These are phyloP conservation scores for Philhelius pedissequus DNA, from an alignment of 2,888 invertebrate genomes.

Conservation along the genomic window DNA sequence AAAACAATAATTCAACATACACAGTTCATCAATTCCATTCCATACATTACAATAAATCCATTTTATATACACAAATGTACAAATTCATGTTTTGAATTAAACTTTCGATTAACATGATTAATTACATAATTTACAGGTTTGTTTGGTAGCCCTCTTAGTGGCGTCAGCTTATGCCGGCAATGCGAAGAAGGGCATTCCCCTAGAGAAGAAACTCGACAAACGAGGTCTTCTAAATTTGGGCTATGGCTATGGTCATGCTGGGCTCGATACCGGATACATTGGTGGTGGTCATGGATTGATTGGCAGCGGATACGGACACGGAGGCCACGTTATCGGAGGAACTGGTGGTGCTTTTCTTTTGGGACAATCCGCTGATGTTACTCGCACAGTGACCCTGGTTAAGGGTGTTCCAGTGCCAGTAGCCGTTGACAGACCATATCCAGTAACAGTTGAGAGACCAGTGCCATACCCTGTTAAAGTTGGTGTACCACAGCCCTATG, in stretches of 20 bases:
- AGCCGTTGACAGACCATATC: slow-evolving; percentile 86
- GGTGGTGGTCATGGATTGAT: slow-evolving; percentile 81
- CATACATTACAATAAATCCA: neutral
- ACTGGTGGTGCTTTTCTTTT: slow-evolving; percentile 73
- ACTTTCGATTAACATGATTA: slow-evolving; percentile 46
- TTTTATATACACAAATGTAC: no score
- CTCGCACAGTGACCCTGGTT: slow-evolving; percentile 86
- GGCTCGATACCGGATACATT: slow-evolving; percentile 86
- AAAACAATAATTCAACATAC: neutral
- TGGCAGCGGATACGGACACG: slow-evolving; percentile 75
- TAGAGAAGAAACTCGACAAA: slow-evolving; percentile 90
- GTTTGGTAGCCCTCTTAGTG: slow-evolving; percentile 87
- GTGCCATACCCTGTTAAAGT: slow-evolving; percentile 84
- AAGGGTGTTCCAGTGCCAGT: slow-evolving; percentile 87
- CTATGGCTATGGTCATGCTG: slow-evolving; percentile 88
- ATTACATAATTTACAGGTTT: slow-evolving; percentile 81
- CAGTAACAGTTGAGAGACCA: slow-evolving; percentile 83
- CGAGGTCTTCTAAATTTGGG: slow-evolving; percentile 89
- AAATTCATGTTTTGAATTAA: neutral
- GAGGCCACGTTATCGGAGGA: slow-evolving; percentile 63
- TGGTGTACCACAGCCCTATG: slow-evolving; percentile 85
- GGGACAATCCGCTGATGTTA: slow-evolving; percentile 81
- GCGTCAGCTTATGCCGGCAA: slow-evolving; percentile 85
- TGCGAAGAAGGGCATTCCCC: slow-evolving; percentile 81
- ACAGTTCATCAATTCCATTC: neutral